Conservation (phyloP, 2,113 vertebrate genomes). For the Cichladusa arquata region DNA sequence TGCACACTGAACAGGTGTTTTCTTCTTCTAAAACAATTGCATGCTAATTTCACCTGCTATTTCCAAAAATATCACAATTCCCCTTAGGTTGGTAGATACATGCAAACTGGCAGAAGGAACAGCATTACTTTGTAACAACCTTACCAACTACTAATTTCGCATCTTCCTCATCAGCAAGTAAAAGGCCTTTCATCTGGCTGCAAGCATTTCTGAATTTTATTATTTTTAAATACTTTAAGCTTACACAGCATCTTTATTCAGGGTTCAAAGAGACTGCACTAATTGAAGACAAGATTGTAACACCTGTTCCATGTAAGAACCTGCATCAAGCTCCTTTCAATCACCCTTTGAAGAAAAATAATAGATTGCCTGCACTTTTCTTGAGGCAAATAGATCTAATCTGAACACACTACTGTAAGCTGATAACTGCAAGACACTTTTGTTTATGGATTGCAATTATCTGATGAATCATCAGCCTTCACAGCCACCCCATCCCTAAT, state of each 20-base stretch:
- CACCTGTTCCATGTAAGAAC: not conserved
- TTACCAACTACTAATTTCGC: not conserved
- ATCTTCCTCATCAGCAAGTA: conserved; percentile 33
- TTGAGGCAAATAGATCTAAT: conserved; percentile 46
- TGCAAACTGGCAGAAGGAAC: not conserved
- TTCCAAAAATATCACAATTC: not conserved
- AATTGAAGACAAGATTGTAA: conserved; percentile 23
- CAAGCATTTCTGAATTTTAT: conserved; percentile 5
- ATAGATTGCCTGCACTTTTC: conserved; percentile 1
- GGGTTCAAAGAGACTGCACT: conserved; percentile 27
- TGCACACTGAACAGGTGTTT: not conserved
- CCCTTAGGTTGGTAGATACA: not conserved
- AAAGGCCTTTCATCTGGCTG: conserved; percentile 43
- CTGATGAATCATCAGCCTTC: not conserved
- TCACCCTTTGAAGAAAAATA: conserved; percentile 26
- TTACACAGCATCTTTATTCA: conserved; percentile 32
- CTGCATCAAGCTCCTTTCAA: not conserved
- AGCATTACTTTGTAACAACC: not conserved
- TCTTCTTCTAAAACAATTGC: not conserved
- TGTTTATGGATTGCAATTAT: not conserved
- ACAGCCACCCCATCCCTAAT: not conserved
- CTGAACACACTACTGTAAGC: not conserved
- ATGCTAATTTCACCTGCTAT: not conserved
- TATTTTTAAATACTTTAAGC: conserved; percentile 41
- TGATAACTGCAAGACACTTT: conserved; percentile 1